phyloP scores from a whole-genome alignment of 2,113 vertebrate species.

The Poecile atricapillus region DNA sequence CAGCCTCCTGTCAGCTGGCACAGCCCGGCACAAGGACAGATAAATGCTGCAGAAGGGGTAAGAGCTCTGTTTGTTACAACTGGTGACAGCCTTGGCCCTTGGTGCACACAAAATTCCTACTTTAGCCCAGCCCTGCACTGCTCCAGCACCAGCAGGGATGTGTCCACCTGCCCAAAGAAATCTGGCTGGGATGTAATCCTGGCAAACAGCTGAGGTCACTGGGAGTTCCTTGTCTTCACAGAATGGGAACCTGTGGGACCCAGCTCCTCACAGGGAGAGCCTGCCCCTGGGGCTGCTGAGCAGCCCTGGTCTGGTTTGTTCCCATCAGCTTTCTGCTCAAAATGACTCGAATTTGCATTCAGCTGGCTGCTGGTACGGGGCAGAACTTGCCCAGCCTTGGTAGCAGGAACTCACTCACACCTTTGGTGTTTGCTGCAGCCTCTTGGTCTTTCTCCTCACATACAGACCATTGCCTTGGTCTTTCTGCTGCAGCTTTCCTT shows the following conservation, averaged over 20 bases:
- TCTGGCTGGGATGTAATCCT: not conserved
- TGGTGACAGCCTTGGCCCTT: not conserved
- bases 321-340: not conserved
- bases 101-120: accelerated
- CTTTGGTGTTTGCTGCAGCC: not conserved
- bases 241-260: accelerated
- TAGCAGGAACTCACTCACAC: not conserved
- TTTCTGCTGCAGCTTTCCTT: not conserved
- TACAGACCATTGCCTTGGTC: not conserved
- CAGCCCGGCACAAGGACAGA: accelerated
- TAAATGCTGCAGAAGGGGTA: accelerated
- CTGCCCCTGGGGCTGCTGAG: accelerated
- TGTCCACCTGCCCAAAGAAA: not conserved
- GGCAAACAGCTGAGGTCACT: not conserved
- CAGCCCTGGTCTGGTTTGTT: accelerated
- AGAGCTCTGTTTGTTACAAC: not conserved
- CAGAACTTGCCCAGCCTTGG: not conserved
- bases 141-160: not conserved
- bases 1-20: not conserved
- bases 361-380: accelerated
- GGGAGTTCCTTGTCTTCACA: not conserved
- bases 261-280: not conserved
- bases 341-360: not conserved
- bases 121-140: not conserved
- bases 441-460: not conserved